A percentile compares a stretch with the other conserved stretches of the same genome.
Conservation (phyloP, 2,797 vertebrate genomes). For the Pseudochirops corinnae region DNA sequence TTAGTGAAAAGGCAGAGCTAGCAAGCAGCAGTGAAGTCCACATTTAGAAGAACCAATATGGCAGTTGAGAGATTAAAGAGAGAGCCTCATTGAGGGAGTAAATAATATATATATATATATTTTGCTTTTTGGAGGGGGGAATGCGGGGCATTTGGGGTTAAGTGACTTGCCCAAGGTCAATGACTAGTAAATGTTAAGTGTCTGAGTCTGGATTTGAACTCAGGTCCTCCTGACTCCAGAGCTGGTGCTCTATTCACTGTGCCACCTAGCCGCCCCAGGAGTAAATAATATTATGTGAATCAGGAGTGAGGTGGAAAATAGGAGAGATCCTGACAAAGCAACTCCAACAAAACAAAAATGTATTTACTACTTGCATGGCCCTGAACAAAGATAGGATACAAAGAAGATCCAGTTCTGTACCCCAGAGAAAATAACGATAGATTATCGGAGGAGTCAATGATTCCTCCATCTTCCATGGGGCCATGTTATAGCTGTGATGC, state of each 20-base stretch:
- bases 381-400: background rate
- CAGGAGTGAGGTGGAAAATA: background rate
- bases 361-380: background rate
- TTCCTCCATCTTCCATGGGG: background rate
- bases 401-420: background rate
- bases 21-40: background rate
- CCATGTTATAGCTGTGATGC: background rate
- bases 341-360: background rate
- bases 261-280: too few species aligned
- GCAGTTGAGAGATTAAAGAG: background rate
- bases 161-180: too few species aligned
- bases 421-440: background rate
- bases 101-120: background rate
- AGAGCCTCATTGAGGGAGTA: background rate
- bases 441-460: background rate
- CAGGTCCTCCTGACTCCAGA: too few species aligned
- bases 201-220: too few species aligned
- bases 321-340: background rate
- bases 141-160: too few species aligned
- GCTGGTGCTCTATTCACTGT: too few species aligned
- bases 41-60: background rate
- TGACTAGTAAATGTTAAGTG: too few species aligned
- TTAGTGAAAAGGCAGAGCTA: background rate
- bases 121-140: too few species aligned
- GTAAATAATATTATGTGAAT: background rate